Percentiles rank a stretch among this genome's conserved stretches.
Conservation (phyloP, 1,140 invertebrate genomes). For the Glossosoma conforme region DNA sequence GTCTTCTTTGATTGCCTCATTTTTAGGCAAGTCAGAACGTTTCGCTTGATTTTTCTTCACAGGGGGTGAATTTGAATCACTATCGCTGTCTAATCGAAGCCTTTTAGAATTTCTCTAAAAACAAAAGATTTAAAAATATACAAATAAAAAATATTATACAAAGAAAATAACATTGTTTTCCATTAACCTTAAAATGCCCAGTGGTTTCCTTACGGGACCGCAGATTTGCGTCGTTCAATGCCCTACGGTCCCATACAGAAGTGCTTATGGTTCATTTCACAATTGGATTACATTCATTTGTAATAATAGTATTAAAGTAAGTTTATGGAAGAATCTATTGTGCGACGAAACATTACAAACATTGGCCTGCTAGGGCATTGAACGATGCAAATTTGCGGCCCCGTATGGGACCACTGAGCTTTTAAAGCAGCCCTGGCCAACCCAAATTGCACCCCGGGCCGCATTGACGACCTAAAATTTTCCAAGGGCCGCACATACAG, state of each 20-base stretch:
- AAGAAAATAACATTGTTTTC: not conserved
- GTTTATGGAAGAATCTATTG: no score
- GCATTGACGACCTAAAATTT: no score
- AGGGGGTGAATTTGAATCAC: constrained; percentile 25
- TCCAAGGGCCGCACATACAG: no score
- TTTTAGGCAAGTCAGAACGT: constrained; percentile 14
- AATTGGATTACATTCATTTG: not conserved
- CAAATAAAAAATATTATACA: not conserved
- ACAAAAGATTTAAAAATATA: not conserved
- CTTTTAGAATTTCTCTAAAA: constrained; percentile 26
- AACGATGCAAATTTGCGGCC: no score
- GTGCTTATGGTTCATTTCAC: no score
- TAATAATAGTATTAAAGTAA: not conserved
- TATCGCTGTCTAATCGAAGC: constrained; percentile 17
- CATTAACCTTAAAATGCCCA: not conserved
- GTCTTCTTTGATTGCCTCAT: constrained; percentile 14
- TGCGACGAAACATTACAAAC: no score
- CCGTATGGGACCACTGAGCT: no score
- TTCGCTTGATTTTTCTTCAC: constrained; percentile 27
- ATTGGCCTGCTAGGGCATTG: no score
- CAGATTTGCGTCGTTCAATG: not conserved
- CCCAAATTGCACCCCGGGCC: no score
- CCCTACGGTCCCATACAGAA: not conserved
- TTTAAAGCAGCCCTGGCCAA: no score
- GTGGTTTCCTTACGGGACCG: not conserved